phyloP scores from a whole-genome alignment of 2,797 vertebrate species.

The Echiichthys vipera region DNA sequence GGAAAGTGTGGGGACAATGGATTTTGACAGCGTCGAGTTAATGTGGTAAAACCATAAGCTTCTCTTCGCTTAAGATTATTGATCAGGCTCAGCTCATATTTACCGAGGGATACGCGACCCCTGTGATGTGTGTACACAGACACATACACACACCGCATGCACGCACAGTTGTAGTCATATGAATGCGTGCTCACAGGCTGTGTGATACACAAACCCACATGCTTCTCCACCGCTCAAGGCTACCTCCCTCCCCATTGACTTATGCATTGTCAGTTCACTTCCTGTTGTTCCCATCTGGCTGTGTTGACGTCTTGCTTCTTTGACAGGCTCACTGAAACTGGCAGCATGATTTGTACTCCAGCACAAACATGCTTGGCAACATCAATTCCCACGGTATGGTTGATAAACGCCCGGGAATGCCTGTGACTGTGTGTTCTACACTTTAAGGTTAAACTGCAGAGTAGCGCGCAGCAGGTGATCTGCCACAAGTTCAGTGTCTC shows the following conservation, averaged over 20 bases:
- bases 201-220: constrained; percentile 10
- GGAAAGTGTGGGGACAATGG: constrained; percentile 19
- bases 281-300: constrained; percentile 47
- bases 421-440: constrained; percentile 48
- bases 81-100: constrained; percentile 76
- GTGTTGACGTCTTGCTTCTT: constrained; percentile 66
- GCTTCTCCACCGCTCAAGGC: constrained; percentile 48
- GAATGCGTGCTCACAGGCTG: background rate
- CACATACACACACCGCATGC: background rate
- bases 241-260: constrained; percentile 43
- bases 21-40: constrained; percentile 66
- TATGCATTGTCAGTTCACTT: constrained; percentile 48
- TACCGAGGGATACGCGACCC: constrained; percentile 58
- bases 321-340: constrained; percentile 71
- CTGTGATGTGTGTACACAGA: constrained; percentile 37
- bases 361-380: constrained; percentile 69
- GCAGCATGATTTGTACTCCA: constrained; percentile 73
- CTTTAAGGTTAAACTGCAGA: constrained; percentile 42
- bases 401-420: constrained; percentile 38
- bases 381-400: constrained; percentile 60
- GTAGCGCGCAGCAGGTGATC: constrained; percentile 28
- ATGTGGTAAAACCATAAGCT: constrained; percentile 69
- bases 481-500: constrained; percentile 27
- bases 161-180: background rate
- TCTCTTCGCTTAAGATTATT: constrained; percentile 71